Evolutionary conservation across 2,888 invertebrate genomes (phyloP).

Genomic region (Caenorhabditis sp.): DNA sequence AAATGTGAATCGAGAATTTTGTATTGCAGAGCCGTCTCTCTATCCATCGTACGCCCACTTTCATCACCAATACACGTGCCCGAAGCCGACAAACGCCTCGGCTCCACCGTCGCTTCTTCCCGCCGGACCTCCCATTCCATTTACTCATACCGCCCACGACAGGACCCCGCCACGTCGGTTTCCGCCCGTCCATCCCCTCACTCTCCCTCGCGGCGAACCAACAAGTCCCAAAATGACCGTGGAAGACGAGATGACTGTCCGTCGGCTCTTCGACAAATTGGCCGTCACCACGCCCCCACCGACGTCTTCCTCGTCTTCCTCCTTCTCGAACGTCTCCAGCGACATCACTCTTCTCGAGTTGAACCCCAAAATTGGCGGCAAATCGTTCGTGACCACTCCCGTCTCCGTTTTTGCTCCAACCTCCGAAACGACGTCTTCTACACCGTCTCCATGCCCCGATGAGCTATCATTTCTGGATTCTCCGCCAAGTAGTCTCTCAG

Average conservation of each 20-base stretch:
- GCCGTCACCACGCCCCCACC: conserved; percentile 11
- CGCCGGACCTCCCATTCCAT: background rate
- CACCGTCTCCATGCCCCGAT: background rate
- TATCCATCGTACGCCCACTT: conserved; percentile 52
- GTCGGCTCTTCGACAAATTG: conserved; percentile 46
- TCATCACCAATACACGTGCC: conserved; percentile 49
- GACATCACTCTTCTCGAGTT: conserved; percentile 46
- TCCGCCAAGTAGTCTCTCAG: conserved; percentile 24
- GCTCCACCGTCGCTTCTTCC: background rate
- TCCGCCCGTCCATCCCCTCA: background rate
- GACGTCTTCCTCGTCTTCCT: conserved; percentile 2
- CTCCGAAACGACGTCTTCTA: background rate
- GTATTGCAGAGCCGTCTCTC: conserved; percentile 10
- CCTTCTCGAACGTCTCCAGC: conserved; percentile 14
- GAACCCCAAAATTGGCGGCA: conserved; percentile 35
- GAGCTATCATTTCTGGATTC: conserved; percentile 4
- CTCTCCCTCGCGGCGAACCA: background rate
- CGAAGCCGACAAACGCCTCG: too few relatives aligned
- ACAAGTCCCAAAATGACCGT: conserved; percentile 8
- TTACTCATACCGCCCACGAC: background rate
- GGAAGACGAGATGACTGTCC: conserved; percentile 30
- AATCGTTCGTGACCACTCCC: too few relatives aligned
- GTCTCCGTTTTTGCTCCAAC: too few relatives aligned
- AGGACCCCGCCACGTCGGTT: background rate
- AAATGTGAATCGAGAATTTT: background rate